A percentile compares a stretch with the other conserved stretches of the same genome.
Conservation (phyloP, 2,797 vertebrate species). For the Etheostoma nigrum region DNA sequence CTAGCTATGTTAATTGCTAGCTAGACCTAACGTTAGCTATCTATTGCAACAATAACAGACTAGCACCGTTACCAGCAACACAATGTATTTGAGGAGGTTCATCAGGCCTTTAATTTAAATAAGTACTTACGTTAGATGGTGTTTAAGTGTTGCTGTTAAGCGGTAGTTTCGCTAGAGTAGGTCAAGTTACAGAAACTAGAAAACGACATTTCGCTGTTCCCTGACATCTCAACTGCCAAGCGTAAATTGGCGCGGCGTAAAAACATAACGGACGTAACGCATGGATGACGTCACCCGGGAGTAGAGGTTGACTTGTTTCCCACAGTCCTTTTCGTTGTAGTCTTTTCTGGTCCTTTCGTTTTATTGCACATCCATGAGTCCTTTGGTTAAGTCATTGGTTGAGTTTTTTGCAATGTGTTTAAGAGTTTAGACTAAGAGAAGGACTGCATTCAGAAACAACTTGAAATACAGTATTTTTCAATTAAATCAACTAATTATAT, state of each 20-base stretch:
- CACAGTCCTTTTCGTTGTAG: constrained; percentile 66
- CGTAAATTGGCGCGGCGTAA: constrained; percentile 14
- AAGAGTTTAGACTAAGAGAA: not conserved
- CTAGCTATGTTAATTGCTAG: not conserved
- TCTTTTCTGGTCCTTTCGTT: not conserved
- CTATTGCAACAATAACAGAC: constrained; percentile 1
- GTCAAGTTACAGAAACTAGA: not conserved
- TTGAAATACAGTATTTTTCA: not conserved
- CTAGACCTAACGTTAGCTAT: not conserved
- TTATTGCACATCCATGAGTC: not conserved
- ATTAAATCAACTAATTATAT: not conserved
- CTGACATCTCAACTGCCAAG: constrained; percentile 22
- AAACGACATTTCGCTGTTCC: not conserved
- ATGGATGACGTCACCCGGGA: constrained; percentile 11
- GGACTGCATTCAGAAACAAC: not conserved
- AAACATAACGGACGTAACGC: not conserved
- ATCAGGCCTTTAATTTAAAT: rapidly evolving
- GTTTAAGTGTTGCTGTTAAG: not conserved
- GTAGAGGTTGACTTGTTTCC: constrained; percentile 1
- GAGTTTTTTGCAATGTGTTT: not conserved
- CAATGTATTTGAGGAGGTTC: rapidly evolving
- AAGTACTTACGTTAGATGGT: constrained; percentile 27
- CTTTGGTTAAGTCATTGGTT: not conserved
- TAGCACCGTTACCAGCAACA: not conserved
- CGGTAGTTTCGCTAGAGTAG: not conserved